Conservation (phyloP, 2,888 invertebrate genomes). For the Corbicula japonica region DNA sequence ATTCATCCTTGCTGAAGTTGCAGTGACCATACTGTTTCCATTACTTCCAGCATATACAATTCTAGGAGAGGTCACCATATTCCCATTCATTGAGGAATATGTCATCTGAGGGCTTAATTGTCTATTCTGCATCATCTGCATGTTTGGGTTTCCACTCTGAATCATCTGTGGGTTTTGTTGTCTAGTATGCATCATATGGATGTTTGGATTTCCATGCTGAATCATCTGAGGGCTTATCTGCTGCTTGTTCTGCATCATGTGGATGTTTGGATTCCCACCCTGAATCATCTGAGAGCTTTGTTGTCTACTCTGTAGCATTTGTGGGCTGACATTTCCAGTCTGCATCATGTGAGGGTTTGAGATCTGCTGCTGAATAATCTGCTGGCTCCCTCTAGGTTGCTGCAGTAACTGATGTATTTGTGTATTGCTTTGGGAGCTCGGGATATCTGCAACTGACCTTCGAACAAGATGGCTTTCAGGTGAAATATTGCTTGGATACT, state of each 20-base stretch:
- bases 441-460: too few relatives aligned
- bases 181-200: background rate
- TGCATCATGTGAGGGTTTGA: constrained; percentile 7
- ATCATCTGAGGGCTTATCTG: constrained; percentile 3
- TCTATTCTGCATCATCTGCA: constrained; percentile 7
- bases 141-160: background rate
- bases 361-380: background rate
- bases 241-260: constrained; percentile 10
- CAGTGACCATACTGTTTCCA: too few relatives aligned
- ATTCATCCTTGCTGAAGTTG: too few relatives aligned
- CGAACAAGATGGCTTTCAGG: too few relatives aligned
- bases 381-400: background rate
- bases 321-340: background rate
- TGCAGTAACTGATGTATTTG: constrained; percentile 25
- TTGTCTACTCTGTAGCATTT: constrained; percentile 2
- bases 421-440: too few relatives aligned
- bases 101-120: constrained; percentile 7
- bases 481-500: background rate
- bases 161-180: background rate
- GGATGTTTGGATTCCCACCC: background rate
- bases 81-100: background rate
- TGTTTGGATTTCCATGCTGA: constrained; percentile 8
- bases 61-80: too few relatives aligned
- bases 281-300: constrained; percentile 1
- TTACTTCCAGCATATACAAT: too few relatives aligned